These are phyloP conservation scores for Hyaena hyaena DNA, from an alignment of 2,113 vertebrate species.

Conservation along the genomic window DNA sequence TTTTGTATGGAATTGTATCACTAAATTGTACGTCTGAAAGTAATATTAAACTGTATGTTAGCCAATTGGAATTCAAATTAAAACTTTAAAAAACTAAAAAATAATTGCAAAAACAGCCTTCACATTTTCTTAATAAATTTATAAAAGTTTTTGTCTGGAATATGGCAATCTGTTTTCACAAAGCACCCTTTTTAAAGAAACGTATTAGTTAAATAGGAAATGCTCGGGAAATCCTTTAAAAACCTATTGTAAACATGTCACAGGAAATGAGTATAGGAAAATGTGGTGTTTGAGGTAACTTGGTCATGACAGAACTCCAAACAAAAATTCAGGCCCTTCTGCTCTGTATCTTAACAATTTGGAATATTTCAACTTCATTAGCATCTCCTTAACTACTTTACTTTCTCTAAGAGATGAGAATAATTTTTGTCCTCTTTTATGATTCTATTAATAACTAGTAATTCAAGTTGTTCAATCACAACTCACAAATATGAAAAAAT, in stretches of 20 bases:
- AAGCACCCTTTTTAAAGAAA: neutral
- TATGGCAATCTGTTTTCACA: constrained; percentile 2
- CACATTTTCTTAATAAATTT: constrained; percentile 4
- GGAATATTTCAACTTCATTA: neutral
- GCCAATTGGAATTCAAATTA: neutral
- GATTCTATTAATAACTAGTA: neutral
- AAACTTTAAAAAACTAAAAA: neutral
- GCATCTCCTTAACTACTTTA: neutral
- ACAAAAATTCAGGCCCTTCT: neutral
- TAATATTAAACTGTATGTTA: neutral
- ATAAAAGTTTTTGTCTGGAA: neutral
- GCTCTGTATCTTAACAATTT: neutral
- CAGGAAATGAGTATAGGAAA: neutral
- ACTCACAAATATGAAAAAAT: neutral
- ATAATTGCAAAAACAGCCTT: neutral
- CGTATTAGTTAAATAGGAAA: neutral
- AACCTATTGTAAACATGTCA: neutral
- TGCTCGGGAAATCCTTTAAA: neutral
- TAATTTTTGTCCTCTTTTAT: neutral
- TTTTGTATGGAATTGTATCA: neutral
- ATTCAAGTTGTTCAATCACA: neutral
- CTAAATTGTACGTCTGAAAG: neutral
- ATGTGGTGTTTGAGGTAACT: neutral
- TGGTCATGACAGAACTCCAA: neutral
- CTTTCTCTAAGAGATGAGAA: neutral